Evolutionary conservation across 2,888 invertebrate genomes (phyloP).

Genomic region (Rhagophthalmus giganteus): DNA sequence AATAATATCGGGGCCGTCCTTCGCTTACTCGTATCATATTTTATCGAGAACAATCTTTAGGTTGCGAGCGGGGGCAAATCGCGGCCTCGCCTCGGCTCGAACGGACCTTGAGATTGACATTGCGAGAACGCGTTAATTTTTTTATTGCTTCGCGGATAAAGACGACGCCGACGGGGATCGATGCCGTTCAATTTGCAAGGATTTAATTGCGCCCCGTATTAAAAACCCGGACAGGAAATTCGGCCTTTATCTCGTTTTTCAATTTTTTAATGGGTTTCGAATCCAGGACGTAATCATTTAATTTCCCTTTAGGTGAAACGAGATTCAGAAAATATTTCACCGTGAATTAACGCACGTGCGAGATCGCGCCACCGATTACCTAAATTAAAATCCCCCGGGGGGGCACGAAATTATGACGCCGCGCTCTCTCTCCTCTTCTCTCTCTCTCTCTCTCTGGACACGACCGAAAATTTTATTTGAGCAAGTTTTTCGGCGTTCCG

Average conservation of each 20-base stretch:
- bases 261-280: neutral
- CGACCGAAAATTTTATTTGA: too few species aligned
- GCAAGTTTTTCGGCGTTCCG: too few species aligned
- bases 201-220: too few species aligned
- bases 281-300: slow-evolving; percentile 1
- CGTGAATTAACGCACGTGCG: slow-evolving; percentile 14
- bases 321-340: slow-evolving; percentile 7
- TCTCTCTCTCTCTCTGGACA: too few species aligned
- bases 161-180: too few species aligned
- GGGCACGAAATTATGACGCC: too few species aligned
- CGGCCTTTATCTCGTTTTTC: neutral
- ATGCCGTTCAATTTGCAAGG: too few species aligned
- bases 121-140: slow-evolving; percentile 7
- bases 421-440: too few species aligned
- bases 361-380: slow-evolving; percentile 11
- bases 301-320: slow-evolving; percentile 2
- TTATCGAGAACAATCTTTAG: slow-evolving; percentile 1
- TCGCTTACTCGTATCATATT: slow-evolving; percentile 15
- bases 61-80: too few species aligned
- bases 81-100: slow-evolving; percentile 7
- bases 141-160: neutral
- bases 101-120: slow-evolving; percentile 19
- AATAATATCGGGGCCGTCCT: slow-evolving; percentile 3
- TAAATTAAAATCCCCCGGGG: slow-evolving; percentile 6
- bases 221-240: too few species aligned